Conservation (phyloP, 2,888 invertebrate genomes). For the Tetanocera ferruginea region DNA sequence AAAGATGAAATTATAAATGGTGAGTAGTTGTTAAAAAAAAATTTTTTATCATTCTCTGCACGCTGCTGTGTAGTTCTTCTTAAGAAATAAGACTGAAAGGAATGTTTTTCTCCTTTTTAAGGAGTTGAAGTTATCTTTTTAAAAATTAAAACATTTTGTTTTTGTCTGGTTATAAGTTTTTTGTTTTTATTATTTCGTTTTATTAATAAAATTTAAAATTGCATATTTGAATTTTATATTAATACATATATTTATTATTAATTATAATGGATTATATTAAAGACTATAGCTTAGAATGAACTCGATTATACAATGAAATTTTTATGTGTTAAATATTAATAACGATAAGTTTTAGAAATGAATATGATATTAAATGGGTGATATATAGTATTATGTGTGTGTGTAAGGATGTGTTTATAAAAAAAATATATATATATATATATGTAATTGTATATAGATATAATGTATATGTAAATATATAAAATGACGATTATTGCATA, state of each 20-base stretch:
- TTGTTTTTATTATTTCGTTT: constrained; percentile 15
- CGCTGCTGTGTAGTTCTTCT: too few species aligned
- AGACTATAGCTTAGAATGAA: constrained; percentile 22
- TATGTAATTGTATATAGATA: too few species aligned
- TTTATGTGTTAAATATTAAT: background rate
- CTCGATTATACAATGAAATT: constrained; percentile 31
- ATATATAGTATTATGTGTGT: background rate
- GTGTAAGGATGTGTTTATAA: background rate
- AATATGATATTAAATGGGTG: constrained; percentile 28
- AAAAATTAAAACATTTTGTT: background rate
- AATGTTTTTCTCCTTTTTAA: too few species aligned
- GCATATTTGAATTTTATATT: background rate
- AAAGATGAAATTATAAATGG: too few species aligned
- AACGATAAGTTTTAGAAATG: constrained; percentile 41
- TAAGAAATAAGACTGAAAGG: too few species aligned
- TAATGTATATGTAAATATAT: background rate
- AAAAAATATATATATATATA: too few species aligned
- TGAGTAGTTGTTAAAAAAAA: too few species aligned
- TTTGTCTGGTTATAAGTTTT: constrained; percentile 29
- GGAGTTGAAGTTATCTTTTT: background rate
- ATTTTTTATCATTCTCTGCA: too few species aligned
- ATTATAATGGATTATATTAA: constrained; percentile 21
- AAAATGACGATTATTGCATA: background rate
- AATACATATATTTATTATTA: constrained; percentile 1
- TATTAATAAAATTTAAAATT: constrained; percentile 17